phyloP scores from a whole-genome alignment of 2,888 invertebrate species.

The Adelognathus sp. region DNA sequence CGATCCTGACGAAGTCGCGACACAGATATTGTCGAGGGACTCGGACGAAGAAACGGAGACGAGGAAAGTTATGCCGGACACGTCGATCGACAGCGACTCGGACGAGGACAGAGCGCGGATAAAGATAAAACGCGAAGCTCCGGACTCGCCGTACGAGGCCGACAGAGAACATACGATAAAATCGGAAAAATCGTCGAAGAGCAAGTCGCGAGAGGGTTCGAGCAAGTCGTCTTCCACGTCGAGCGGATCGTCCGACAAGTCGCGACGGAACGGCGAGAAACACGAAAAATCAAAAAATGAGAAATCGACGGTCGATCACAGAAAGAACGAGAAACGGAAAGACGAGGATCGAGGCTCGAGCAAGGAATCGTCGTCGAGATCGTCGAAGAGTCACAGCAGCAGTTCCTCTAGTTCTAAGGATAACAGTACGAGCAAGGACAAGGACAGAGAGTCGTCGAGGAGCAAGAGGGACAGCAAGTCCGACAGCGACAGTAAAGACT shows the following conservation, averaged over 20 bases:
- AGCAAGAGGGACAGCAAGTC: constrained; percentile 58
- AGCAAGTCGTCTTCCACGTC: constrained; percentile 41
- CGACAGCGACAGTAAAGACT: constrained; percentile 62
- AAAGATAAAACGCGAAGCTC: constrained; percentile 50
- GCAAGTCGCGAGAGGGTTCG: constrained; percentile 49
- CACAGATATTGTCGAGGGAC: constrained; percentile 46
- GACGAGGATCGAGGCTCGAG: constrained; percentile 62
- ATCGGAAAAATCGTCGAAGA: constrained; percentile 56
- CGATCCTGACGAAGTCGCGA: constrained; percentile 50
- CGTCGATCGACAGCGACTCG: constrained; percentile 53
- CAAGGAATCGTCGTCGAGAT: constrained; percentile 70
- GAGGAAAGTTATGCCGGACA: constrained; percentile 42
- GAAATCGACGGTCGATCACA: constrained; percentile 61
- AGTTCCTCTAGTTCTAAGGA: constrained; percentile 74
- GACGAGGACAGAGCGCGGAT: constrained; percentile 34
- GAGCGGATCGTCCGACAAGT: constrained; percentile 50
- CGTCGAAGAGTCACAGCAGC: constrained; percentile 66
- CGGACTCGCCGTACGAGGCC: constrained; percentile 41
- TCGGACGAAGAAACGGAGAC: constrained; percentile 43
- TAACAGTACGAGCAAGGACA: constrained; percentile 64
- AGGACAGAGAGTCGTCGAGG: constrained; percentile 58
- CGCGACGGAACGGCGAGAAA: constrained; percentile 47
- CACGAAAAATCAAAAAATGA: constrained; percentile 64
- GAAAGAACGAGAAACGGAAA: constrained; percentile 64
- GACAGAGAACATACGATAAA: constrained; percentile 30